Percentiles rank a stretch among this genome's conserved stretches.
These are phyloP conservation scores for Acanthosepion pharaonis DNA, from an alignment of 2,888 invertebrate species.

Conservation along the genomic window DNA sequence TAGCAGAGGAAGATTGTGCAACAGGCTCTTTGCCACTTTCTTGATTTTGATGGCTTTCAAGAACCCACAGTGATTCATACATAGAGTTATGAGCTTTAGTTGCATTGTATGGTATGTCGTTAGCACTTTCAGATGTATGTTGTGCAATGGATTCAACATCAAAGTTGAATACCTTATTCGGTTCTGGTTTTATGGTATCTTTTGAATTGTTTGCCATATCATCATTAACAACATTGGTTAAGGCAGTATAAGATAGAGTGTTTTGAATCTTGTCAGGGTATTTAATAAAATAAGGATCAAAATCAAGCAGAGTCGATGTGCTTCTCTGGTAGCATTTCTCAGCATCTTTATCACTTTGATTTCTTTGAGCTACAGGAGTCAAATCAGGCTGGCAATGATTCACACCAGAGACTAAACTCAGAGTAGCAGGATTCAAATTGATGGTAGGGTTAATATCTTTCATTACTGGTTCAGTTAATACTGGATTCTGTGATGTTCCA, in stretches of 20 bases:
- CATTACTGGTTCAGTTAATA: not conserved
- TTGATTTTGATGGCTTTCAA: not conserved
- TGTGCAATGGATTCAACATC: not conserved
- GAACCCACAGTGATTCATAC: not conserved
- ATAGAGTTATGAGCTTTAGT: not conserved
- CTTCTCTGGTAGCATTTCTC: not conserved
- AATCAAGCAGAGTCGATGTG: conserved; percentile 17
- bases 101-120: not conserved
- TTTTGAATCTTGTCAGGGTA: not conserved
- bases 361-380: not conserved
- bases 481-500: not conserved
- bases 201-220: not conserved
- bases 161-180: not conserved
- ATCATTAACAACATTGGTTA: not conserved
- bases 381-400: not conserved
- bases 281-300: conserved; percentile 24
- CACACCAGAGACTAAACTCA: too few relatives aligned
- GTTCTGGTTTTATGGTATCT: not conserved
- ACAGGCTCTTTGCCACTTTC: not conserved
- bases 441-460: not conserved
- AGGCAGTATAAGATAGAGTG: not conserved
- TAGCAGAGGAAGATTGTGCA: not conserved
- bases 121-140: not conserved
- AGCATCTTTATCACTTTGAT: too few relatives aligned
- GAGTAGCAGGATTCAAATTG: not conserved